phyloP scores from a whole-genome alignment of 2,113 vertebrate genomes.

The Opisthocomus hoazin region DNA sequence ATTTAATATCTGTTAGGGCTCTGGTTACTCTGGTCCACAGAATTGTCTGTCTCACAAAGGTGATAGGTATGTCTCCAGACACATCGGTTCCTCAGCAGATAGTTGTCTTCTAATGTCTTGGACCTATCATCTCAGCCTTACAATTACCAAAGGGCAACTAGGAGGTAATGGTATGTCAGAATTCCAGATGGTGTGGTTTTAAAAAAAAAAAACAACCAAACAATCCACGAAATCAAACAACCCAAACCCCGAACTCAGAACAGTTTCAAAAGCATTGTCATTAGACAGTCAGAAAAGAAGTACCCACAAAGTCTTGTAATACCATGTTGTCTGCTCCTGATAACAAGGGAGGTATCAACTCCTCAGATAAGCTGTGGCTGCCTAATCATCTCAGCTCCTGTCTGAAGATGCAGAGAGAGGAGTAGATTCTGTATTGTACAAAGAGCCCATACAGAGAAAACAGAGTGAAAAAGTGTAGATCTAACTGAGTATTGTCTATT shows the following conservation, averaged over 20 bases:
- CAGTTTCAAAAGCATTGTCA: not conserved
- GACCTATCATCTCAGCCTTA: not conserved
- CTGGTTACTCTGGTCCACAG: not conserved
- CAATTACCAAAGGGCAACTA: not conserved
- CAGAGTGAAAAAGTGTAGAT: not conserved
- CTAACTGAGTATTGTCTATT: not conserved
- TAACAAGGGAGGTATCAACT: not conserved
- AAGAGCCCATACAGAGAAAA: not conserved
- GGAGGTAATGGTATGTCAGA: not conserved
- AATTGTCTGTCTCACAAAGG: not conserved
- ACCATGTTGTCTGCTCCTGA: not conserved
- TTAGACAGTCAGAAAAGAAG: not conserved
- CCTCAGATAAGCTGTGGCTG: not conserved
- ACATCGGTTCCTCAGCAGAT: not conserved
- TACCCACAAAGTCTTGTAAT: not conserved
- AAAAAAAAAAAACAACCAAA: not conserved
- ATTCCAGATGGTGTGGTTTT: not conserved
- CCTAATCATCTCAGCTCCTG: not conserved
- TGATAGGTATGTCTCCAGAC: not conserved
- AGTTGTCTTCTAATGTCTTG: not conserved
- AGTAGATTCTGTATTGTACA: not conserved
- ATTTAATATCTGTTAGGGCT: not conserved
- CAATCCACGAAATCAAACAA: not conserved
- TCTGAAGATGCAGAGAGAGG: not conserved
- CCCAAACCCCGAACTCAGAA: not conserved